Percentiles rank a stretch among this genome's conserved stretches.
These are phyloP conservation scores for Pelodiscus sinensis DNA, from an alignment of 2,113 vertebrate genomes.

Conservation along the genomic window DNA sequence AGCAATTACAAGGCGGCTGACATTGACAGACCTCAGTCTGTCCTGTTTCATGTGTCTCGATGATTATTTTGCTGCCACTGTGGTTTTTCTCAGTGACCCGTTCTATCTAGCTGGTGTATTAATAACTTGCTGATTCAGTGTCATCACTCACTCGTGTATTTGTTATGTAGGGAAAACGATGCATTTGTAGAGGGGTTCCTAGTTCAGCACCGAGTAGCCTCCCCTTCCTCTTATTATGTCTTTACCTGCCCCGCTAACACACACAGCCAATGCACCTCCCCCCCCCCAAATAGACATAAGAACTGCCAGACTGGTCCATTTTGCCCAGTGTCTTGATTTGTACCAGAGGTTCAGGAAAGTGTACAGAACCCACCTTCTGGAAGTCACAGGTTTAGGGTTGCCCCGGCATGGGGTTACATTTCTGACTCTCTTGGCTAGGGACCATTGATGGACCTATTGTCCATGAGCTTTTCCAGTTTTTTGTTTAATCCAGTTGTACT, in stretches of 20 bases:
- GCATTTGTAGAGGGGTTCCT: not conserved
- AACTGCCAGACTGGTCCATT: not conserved
- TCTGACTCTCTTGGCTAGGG: not conserved
- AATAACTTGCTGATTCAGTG: not conserved
- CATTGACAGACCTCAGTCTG: fast-evolving
- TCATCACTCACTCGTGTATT: not conserved
- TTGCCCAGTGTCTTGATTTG: not conserved
- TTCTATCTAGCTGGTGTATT: not conserved
- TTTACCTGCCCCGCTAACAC: not conserved
- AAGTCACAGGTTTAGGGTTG: not conserved
- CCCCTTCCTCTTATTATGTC: not conserved
- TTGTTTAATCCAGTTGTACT: not conserved
- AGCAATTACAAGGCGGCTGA: fast-evolving
- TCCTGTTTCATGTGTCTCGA: not conserved
- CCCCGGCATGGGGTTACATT: not conserved
- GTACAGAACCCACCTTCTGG: not conserved
- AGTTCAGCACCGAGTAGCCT: not conserved
- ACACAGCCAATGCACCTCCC: not conserved
- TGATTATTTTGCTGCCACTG: fast-evolving
- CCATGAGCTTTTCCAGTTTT: not conserved
- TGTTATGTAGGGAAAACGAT: not conserved
- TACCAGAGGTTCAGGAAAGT: not conserved
- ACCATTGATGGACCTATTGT: not conserved
- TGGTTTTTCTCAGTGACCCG: not conserved
- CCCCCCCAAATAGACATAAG: not conserved